phyloP scores from a whole-genome alignment of 2,113 vertebrate genomes.

The Taurulus bubalis region DNA sequence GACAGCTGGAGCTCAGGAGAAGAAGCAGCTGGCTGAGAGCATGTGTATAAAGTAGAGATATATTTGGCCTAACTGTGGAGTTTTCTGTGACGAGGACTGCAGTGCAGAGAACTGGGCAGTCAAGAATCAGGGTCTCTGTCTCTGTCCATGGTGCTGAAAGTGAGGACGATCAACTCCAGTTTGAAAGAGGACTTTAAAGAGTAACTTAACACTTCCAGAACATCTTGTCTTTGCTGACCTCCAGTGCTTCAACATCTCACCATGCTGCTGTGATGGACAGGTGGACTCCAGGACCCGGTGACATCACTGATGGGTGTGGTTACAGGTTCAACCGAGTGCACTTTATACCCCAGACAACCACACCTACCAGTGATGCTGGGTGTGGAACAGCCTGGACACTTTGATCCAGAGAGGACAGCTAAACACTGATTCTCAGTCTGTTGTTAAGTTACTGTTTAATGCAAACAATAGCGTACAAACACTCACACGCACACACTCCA shows the following conservation, averaged over 20 bases:
- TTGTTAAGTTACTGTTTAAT: too few species aligned
- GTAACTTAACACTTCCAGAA: not conserved
- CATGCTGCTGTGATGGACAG: not conserved
- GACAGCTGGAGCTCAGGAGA: not conserved
- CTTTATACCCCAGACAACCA: not conserved
- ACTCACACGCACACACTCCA: too few species aligned
- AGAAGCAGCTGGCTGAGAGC: not conserved
- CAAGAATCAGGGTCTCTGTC: not conserved
- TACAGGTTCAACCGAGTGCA: not conserved
- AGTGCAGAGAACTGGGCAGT: not conserved
- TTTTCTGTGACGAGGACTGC: not conserved
- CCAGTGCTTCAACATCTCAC: not conserved
- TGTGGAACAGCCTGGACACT: too few species aligned
- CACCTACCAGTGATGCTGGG: too few species aligned
- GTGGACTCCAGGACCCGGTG: not conserved
- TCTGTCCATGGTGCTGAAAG: conserved; percentile 42
- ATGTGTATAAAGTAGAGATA: not conserved
- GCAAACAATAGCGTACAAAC: too few species aligned
- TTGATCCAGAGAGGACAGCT: too few species aligned
- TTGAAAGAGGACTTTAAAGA: not conserved
- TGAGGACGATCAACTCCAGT: not conserved
- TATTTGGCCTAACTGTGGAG: not conserved
- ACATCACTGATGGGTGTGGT: not conserved
- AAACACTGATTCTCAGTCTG: too few species aligned
- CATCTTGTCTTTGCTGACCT: conserved; percentile 7